A percentile compares a stretch with the other conserved stretches of the same genome.
phyloP scores from a whole-genome alignment of 2,888 invertebrate species.

The Pammene aurita region DNA sequence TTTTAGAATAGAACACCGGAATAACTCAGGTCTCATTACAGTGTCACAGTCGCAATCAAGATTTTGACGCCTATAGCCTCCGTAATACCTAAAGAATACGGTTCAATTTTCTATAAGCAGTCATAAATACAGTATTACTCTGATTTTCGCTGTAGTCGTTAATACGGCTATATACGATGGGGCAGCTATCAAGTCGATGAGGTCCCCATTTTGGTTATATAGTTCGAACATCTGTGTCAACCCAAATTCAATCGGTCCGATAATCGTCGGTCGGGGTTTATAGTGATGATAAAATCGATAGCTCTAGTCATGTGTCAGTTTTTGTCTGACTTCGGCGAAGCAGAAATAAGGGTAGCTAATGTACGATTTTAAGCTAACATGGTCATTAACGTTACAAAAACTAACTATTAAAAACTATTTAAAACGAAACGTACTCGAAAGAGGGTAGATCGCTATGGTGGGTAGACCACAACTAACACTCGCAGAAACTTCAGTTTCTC shows the following conservation, averaged over 20 bases:
- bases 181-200: slow-evolving; percentile 29
- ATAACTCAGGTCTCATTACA: slow-evolving; percentile 22
- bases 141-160: slow-evolving; percentile 32
- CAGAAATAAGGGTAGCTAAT: no score
- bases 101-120: neutral
- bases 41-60: neutral
- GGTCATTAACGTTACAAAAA: no score
- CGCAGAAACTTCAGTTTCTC: no score
- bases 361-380: no score
- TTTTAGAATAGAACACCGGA: neutral
- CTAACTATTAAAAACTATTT: no score
- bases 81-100: neutral
- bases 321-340: neutral
- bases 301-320: neutral
- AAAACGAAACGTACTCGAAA: no score
- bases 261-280: slow-evolving; percentile 26
- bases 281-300: slow-evolving; percentile 29
- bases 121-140: neutral
- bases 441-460: no score
- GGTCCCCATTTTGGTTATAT: slow-evolving; percentile 35
- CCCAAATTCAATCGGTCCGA: slow-evolving; percentile 28
- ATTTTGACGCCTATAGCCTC: neutral
- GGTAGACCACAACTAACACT: no score
- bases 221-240: slow-evolving; percentile 31
- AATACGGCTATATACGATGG: slow-evolving; percentile 21